These are phyloP conservation scores for Phylloscopus whistleri DNA, from an alignment of 2,113 vertebrate genomes.

Conservation along the genomic window DNA sequence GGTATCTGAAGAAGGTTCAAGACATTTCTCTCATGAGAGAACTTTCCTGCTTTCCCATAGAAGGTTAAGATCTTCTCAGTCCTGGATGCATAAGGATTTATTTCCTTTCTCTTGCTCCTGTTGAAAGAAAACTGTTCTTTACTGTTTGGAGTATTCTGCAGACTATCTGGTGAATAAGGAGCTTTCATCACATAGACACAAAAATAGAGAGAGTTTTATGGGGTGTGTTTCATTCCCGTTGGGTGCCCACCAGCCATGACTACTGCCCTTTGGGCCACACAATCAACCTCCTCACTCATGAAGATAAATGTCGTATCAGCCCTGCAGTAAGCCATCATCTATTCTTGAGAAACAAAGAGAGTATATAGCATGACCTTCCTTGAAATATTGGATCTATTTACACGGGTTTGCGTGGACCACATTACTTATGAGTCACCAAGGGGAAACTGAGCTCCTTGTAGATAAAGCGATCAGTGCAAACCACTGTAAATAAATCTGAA, in stretches of 20 bases:
- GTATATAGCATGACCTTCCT: slow-evolving; percentile 74
- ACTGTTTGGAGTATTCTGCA: slow-evolving; percentile 1
- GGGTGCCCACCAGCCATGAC: slow-evolving; percentile 57
- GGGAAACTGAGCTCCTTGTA: slow-evolving; percentile 71
- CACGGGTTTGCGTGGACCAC: slow-evolving; percentile 70
- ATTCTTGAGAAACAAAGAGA: slow-evolving; percentile 71
- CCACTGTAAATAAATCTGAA: slow-evolving; percentile 81
- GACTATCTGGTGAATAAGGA: slow-evolving; percentile 13
- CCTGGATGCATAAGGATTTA: neutral
- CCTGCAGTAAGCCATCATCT: slow-evolving; percentile 71
- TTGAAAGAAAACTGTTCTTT: slow-evolving; percentile 42
- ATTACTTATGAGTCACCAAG: slow-evolving; percentile 78
- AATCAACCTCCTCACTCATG: slow-evolving; percentile 68
- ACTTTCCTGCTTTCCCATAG: neutral
- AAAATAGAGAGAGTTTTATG: slow-evolving; percentile 44
- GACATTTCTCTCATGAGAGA: neutral
- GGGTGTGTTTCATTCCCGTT: slow-evolving; percentile 13
- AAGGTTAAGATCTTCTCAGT: neutral
- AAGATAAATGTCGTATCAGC: slow-evolving; percentile 73
- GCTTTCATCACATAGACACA: slow-evolving; percentile 29
- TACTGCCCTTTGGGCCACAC: slow-evolving; percentile 59
- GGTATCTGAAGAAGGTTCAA: neutral
- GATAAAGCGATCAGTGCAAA: slow-evolving; percentile 77
- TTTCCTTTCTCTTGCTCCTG: neutral
- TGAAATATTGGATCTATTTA: slow-evolving; percentile 83